Conservation (phyloP, 2,797 vertebrate genomes). For the Sarcoramphus papa region DNA sequence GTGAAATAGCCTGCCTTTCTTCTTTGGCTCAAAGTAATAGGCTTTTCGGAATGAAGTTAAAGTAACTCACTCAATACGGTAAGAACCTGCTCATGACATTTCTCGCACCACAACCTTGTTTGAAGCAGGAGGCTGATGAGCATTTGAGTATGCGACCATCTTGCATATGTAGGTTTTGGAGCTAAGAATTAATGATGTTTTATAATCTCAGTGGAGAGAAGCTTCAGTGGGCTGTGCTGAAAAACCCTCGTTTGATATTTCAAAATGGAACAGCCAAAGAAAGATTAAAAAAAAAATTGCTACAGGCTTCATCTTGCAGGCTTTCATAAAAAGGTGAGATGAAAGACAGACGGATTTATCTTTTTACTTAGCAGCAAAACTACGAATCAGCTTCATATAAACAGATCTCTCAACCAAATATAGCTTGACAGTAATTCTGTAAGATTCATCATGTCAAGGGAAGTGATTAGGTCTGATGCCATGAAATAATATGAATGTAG, state of each 20-base stretch:
- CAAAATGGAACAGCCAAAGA: slow-evolving; percentile 64
- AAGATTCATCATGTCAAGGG: slow-evolving; percentile 62
- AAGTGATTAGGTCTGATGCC: slow-evolving; percentile 63
- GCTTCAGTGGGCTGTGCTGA: slow-evolving; percentile 43
- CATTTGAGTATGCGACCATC: slow-evolving; percentile 30
- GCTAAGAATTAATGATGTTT: slow-evolving; percentile 56
- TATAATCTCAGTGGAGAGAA: slow-evolving; percentile 44
- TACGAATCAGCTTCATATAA: slow-evolving; percentile 66
- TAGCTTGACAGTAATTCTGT: slow-evolving; percentile 69
- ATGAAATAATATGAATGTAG: slow-evolving; percentile 39
- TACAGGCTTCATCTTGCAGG: slow-evolving; percentile 52
- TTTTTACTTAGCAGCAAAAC: slow-evolving; percentile 71
- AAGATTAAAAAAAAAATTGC: slow-evolving; percentile 25
- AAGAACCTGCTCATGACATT: not conserved
- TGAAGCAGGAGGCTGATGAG: slow-evolving; percentile 4
- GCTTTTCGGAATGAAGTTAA: not conserved
- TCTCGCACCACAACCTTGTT: not conserved
- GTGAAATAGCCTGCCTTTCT: not conserved
- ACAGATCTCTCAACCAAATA: slow-evolving; percentile 71
- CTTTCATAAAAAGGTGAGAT: slow-evolving; percentile 69
- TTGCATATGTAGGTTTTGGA: slow-evolving; percentile 46
- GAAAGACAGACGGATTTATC: slow-evolving; percentile 73
- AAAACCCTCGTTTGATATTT: slow-evolving; percentile 59
- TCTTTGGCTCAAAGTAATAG: not conserved
- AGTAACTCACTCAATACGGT: not conserved